Evolutionary conservation across 2,113 vertebrate species (phyloP).

Genomic region (Hemicordylus capensis): DNA sequence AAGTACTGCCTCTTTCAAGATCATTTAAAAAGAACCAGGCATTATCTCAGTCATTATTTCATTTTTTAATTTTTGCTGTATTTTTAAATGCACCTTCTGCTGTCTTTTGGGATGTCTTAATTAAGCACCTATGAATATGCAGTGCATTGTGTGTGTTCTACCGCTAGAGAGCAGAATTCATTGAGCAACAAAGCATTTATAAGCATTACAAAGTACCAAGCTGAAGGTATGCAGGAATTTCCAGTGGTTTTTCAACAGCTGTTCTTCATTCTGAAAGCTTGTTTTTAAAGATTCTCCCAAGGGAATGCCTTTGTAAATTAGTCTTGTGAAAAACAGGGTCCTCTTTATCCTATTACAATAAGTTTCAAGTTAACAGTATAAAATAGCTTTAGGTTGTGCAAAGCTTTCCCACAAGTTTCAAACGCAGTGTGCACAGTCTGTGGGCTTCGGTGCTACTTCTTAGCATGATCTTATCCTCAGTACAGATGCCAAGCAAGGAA

Average conservation of each 20-base stretch:
- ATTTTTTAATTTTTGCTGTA: background rate
- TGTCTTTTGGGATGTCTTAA: background rate
- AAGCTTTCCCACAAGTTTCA: too few relatives aligned
- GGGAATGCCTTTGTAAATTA: slow-evolving; percentile 27
- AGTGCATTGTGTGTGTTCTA: slow-evolving; percentile 26
- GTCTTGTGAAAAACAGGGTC: slow-evolving; percentile 31
- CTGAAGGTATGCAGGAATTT: background rate
- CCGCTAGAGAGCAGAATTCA: slow-evolving; percentile 59
- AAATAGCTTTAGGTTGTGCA: too few relatives aligned
- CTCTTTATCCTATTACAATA: background rate
- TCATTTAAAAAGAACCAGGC: background rate
- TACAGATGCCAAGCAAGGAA: too few relatives aligned
- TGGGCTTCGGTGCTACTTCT: too few relatives aligned
- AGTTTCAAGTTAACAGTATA: background rate
- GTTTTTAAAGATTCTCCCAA: slow-evolving; percentile 18
- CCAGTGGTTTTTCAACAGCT: background rate
- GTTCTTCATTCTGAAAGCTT: slow-evolving; percentile 1
- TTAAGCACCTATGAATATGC: background rate
- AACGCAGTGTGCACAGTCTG: too few relatives aligned
- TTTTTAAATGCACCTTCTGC: background rate
- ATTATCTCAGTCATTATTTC: background rate
- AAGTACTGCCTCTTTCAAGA: background rate
- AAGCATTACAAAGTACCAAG: background rate
- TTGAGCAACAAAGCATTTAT: background rate
- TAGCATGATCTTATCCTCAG: too few relatives aligned